Evolutionary conservation across 2,888 invertebrate species (phyloP), one percentile per base, ranked within the genome.

Genomic region (Acleris sparsana): DNA sequence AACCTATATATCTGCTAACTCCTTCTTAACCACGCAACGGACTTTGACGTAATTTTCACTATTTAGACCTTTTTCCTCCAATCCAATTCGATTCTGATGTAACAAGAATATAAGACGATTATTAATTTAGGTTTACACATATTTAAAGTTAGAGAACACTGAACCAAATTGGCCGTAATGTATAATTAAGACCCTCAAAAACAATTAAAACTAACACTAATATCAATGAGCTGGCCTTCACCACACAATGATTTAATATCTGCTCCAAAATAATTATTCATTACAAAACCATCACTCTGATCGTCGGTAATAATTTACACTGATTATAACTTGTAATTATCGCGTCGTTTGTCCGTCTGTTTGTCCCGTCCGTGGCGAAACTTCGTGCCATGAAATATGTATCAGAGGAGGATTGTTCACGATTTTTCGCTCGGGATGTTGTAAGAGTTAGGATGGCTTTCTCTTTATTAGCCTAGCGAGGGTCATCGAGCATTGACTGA

Each of bases 301-400:
- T 11, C 20, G 49, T 49, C 49, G 11, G 49, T 20, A 17, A 49
- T 49, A 20, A 49, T 49, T 49, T 49, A 18, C 20, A 20, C 49
- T 43, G 55, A 51, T 63, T 17, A 53, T 53, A 51, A 39, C 51
- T 51, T 49, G 51, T 55, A 63, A 63, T 63, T 63, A 63, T 63
- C 51, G 20, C 63, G 57, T 63, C 51, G 29, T 33, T 44, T 58
- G 57, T 52, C 58, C 43, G 62, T 22, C 18, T 58, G 44, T 63
- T 57, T 57, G 25, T 46, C 20, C 25, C 20, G 53, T 46, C 29
- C 44, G 51, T 63, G 63, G 49, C 63, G 63, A 57, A 63, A 63
- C 44, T 44, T 63, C 63, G 63, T 63, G 63, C 58, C 44, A 63
- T 63, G 57, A 63, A 63, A 63, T 63, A 63, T 63, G 63, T 63